These are phyloP conservation scores for Acropora yongei DNA, from an alignment of 64 coral and sea anemone species.

Conservation along the genomic window DNA sequence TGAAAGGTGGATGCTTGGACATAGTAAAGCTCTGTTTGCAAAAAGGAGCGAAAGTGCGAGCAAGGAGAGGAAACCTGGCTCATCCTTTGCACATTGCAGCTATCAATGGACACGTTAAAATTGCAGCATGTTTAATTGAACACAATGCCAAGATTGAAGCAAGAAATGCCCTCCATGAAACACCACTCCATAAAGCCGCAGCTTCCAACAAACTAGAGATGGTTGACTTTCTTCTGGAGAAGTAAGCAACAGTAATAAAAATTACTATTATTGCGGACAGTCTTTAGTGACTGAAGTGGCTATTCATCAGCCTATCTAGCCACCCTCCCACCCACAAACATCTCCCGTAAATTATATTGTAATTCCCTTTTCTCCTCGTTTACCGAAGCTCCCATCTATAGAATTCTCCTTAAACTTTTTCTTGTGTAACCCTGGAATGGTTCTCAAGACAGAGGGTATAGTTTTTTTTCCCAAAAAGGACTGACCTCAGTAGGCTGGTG, in stretches of 20 bases:
- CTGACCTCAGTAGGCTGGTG: no score
- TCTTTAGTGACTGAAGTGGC: no score
- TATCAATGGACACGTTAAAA: slow-evolving; percentile 70
- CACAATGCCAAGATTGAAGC: slow-evolving; percentile 91
- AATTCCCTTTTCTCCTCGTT: no score
- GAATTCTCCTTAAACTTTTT: no score
- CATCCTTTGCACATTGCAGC: slow-evolving; percentile 92
- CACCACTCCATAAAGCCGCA: slow-evolving; percentile 92
- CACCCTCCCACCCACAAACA: no score
- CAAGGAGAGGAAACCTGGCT: slow-evolving; percentile 74
- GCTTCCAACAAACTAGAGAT: slow-evolving; percentile 66
- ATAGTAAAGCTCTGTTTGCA: slow-evolving; percentile 70
- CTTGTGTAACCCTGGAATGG: no score
- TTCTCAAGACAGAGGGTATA: no score
- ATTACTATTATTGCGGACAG: no score
- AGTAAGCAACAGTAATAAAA: slow-evolving; percentile 79
- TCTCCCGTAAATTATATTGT: no score
- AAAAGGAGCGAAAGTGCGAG: slow-evolving; percentile 88
- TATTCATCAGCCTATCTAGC: no score
- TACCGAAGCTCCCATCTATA: no score
- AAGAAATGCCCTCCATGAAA: slow-evolving; percentile 89
- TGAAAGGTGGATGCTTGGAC: slow-evolving; percentile 75
- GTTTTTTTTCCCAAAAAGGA: no score
- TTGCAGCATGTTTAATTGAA: slow-evolving; percentile 77
- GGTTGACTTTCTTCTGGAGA: slow-evolving; percentile 74